Conservation (phyloP, 2,113 vertebrate species). For the Oenanthe melanoleuca region DNA sequence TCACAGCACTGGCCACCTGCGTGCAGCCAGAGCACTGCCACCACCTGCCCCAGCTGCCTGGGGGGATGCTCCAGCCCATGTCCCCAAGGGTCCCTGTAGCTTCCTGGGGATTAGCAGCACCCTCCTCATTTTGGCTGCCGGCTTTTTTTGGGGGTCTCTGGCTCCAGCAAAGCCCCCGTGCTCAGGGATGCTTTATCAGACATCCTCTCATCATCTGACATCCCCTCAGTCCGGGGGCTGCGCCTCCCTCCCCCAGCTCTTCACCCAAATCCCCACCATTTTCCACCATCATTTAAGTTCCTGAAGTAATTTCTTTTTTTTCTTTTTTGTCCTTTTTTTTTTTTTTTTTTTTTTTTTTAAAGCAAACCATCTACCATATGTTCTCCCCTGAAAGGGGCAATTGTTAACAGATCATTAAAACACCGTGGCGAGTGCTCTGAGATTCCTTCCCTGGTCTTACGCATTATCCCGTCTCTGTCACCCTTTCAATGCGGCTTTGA, state of each 20-base stretch:
- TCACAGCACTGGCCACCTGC: not conserved
- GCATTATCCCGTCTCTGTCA: slow-evolving; percentile 68
- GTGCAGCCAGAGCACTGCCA: not conserved
- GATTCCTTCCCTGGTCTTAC: slow-evolving; percentile 65
- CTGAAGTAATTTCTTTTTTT: slow-evolving; percentile 56
- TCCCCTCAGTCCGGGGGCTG: not conserved
- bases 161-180: not conserved
- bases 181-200: not conserved
- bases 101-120: not conserved
- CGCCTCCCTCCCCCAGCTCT: slow-evolving; percentile 49
- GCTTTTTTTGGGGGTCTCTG: not conserved
- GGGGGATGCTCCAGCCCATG: not conserved
- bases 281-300: slow-evolving; percentile 64
- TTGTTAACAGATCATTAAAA: slow-evolving; percentile 77
- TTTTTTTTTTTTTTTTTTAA: slow-evolving; percentile 31
- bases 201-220: not conserved
- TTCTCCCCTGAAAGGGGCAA: slow-evolving; percentile 74
- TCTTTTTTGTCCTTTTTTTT: too few species aligned
- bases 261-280: not conserved
- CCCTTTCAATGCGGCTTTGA: slow-evolving; percentile 75
- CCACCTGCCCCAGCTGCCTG: not conserved
- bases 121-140: rapidly evolving
- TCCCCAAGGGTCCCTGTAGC: not conserved
- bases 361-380: slow-evolving; percentile 79
- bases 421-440: slow-evolving; percentile 64